These are phyloP conservation scores for Puma concolor DNA, from an alignment of 2,113 vertebrate genomes.

Conservation along the genomic window DNA sequence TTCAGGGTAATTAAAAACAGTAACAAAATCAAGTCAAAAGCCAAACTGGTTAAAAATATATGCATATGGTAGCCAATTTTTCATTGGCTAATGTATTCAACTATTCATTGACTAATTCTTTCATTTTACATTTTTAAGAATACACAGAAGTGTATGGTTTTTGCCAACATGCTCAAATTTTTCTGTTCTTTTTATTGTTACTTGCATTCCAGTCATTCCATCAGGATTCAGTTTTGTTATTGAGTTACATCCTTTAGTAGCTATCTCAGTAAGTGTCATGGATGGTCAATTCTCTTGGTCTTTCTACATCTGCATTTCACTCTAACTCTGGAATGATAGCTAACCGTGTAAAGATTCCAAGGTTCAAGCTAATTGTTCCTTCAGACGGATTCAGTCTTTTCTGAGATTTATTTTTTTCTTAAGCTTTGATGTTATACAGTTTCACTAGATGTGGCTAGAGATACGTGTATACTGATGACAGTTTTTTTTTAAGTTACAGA, in stretches of 20 bases:
- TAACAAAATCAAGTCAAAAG: conserved; percentile 6
- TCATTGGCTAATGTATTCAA: background rate
- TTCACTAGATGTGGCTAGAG: background rate
- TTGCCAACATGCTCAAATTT: background rate
- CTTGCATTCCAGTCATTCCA: background rate
- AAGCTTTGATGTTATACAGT: background rate
- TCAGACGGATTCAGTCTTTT: background rate
- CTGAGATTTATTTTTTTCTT: background rate
- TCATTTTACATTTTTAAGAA: conserved; percentile 5
- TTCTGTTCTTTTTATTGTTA: background rate
- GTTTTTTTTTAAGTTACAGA: background rate
- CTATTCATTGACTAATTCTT: background rate
- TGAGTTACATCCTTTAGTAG: background rate
- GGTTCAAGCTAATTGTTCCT: background rate
- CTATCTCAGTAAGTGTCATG: background rate
- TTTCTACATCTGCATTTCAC: background rate
- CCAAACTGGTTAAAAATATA: background rate
- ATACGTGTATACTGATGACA: background rate
- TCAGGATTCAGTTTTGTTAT: background rate
- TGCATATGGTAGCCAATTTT: background rate
- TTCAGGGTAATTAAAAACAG: background rate
- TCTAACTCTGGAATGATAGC: background rate
- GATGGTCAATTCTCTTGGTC: background rate
- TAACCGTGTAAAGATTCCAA: background rate
- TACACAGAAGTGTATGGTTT: background rate